phyloP scores from a whole-genome alignment of 2,888 invertebrate genomes.

The Epinotia ramella region DNA sequence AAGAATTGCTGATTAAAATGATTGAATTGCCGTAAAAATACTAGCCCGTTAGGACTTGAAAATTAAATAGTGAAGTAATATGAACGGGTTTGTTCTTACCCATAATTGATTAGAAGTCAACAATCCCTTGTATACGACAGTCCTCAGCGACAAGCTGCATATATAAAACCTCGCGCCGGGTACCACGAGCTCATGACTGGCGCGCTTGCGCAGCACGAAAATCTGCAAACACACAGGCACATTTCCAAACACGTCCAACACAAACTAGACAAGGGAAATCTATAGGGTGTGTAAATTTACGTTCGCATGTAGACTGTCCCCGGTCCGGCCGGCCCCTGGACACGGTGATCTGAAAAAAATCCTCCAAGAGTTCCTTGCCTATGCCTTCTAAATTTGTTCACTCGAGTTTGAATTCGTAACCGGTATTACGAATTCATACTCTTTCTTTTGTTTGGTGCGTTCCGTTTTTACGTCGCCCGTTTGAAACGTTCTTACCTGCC shows the following conservation, averaged over 20 bases:
- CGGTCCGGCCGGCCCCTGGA: constrained; percentile 61
- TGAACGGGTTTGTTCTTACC: constrained; percentile 72
- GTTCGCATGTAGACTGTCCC: constrained; percentile 69
- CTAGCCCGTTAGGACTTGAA: neutral
- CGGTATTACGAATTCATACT: constrained; percentile 74
- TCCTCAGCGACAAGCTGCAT: constrained; percentile 95
- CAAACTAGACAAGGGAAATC: constrained; percentile 38
- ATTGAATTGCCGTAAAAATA: no score
- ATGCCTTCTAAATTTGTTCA: constrained; percentile 44
- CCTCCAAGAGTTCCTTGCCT: constrained; percentile 72
- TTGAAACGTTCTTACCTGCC: constrained; percentile 85
- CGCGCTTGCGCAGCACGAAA: constrained; percentile 96
- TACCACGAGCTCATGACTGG: constrained; percentile 94
- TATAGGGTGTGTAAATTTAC: constrained; percentile 67
- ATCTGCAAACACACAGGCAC: constrained; percentile 85
- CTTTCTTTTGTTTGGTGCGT: constrained; percentile 48
- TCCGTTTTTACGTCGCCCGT: constrained; percentile 45
- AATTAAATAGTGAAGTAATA: neutral
- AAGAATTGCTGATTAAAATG: no score
- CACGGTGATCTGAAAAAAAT: constrained; percentile 77
- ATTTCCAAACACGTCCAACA: constrained; percentile 46
- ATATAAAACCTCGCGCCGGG: constrained; percentile 97
- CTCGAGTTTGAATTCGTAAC: constrained; percentile 73
- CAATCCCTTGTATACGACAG: constrained; percentile 98
- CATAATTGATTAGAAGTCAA: constrained; percentile 97